These are phyloP conservation scores for Corydoras sp. DNA, from an alignment of 2,113 vertebrate genomes.

Conservation along the genomic window DNA sequence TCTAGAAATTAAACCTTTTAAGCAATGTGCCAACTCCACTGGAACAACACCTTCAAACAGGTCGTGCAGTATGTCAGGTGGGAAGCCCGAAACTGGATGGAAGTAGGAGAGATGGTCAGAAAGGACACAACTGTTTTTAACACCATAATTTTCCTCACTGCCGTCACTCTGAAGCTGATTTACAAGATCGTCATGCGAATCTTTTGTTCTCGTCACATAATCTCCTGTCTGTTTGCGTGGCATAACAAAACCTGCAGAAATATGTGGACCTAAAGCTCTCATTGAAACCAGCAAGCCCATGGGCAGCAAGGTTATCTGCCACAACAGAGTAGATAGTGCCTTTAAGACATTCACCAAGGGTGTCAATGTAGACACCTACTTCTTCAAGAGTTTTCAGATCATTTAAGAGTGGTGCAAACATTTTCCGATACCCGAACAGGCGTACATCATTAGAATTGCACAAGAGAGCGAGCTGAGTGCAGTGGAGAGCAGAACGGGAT, in stretches of 20 bases:
- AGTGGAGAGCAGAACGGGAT: not conserved
- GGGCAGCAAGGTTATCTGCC: conserved; percentile 42
- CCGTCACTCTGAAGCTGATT: conserved; percentile 14
- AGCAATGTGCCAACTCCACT: not conserved
- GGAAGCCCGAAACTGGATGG: not conserved
- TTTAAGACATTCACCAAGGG: conserved; percentile 19
- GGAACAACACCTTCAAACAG: not conserved
- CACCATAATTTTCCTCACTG: conserved; percentile 13
- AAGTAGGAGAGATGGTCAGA: conserved; percentile 21
- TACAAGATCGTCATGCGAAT: conserved; percentile 15
- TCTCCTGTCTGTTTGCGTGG: conserved; percentile 11
- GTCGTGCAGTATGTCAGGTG: no score
- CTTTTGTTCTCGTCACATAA: conserved; percentile 35
- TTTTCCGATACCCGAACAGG: conserved; percentile 28
- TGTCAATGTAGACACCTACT: conserved; percentile 31
- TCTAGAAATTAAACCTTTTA: not conserved
- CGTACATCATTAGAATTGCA: conserved; percentile 38
- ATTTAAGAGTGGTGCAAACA: conserved; percentile 30
- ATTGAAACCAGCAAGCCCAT: conserved; percentile 35
- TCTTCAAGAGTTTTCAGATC: conserved; percentile 31
- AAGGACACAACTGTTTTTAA: conserved; percentile 32
- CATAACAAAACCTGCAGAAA: conserved; percentile 30
- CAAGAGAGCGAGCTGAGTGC: not conserved
- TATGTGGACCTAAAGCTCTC: conserved; percentile 34
- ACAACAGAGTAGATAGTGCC: conserved; percentile 34